Base-by-base conservation (phyloP, 2,113 vertebrate species). In the Cephalopterus ornatus region DNA sequence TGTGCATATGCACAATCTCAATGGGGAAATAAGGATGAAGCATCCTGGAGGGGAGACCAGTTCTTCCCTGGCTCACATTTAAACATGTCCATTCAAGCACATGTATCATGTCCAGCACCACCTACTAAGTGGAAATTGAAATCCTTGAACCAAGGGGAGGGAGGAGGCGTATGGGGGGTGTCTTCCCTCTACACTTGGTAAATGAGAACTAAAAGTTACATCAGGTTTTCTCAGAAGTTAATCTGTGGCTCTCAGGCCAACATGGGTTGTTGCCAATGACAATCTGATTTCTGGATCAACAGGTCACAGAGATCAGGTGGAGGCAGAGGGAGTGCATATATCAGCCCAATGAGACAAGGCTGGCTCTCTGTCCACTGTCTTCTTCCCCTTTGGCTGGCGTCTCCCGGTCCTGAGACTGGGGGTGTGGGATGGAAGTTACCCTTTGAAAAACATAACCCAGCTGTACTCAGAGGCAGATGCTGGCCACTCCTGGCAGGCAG, bases 171-270 rank as follows among this genome's bases (percentile, higher is more conserved):
- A 23, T 53, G 21, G 59, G 68, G 71, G 63, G 59, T 86, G 92
- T 92, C 95, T 92, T 92, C 87, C 37, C 89, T 94, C 81, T 46
- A 80, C 75, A 63, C 58, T 62, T 79, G 33, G 78, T 88, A 90
- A 95, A 94, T 24, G 42, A 85, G 80, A 89, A 78, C 26, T 11
- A 89, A 80, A 95, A 87, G 39, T 95, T 94, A 90, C 42, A 0
- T 95, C 96, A 96, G 85, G 47, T 78, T 96, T 96, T 96, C 95
- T 95, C 78, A 94, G 93, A 97, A 96, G 55, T 56, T 96, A 96
- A 96, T 96, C 95, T 95, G 58, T 50, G 72, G 82, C 62, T 93
- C 87, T 87, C 81, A 66, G 81, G 81, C 89, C 92, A 92, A 52
- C 53, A 10, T 16, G 44, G 44, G 81, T 30, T 92, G 52, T 62